Evolutionary conservation across 2,113 vertebrate genomes (phyloP), one percentile per base, ranked within the genome.

Genomic region (Prunella fulvescens): DNA sequence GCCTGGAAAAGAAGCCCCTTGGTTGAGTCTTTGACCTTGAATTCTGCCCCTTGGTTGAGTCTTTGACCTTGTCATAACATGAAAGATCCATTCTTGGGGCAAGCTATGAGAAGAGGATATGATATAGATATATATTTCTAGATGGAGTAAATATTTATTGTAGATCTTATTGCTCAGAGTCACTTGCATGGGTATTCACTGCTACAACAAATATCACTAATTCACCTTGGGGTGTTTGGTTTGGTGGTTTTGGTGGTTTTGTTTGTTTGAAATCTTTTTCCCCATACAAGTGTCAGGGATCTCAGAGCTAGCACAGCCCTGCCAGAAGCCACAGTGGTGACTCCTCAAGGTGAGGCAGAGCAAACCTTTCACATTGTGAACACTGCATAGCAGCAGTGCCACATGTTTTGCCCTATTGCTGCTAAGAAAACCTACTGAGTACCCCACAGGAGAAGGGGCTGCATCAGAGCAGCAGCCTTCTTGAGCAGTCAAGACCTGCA

Each of bases 21-120:
- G 1, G 2, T 3, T 2, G 3, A 80, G 33, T 9, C 69, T 79
- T 85, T 69, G 50, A 65, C 50, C 23, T 83, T 54, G 15, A n/a
- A 0, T n/a, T 37, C 10, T 70, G 24, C 4, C 3, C 5, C 29
- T 83, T 20, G 1, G 2, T 3, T 2, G 3, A 80, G 33, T 9
- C 69, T 79, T 85, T 69, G 50, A 65, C 50, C 23, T 83, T 54
- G 15, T 31, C 14, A 6, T 3, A 20, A 18, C 25, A 48, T 1
- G 0, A 79, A 83, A 37, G 12, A 56, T 25, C 1, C 0, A 7
- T 61, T 72, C 61, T 24, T 47, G 9, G 17, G 65, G 14, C 1
- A 3, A 58, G 11, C 25, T 60, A 1, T 23, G 11, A 7, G 28
- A 79, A 62, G 14, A 50, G 29, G 1, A 1, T 47, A 61, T 9